Evolutionary conservation across 2,888 invertebrate genomes (phyloP).

Genomic region (Euclidia mi): DNA sequence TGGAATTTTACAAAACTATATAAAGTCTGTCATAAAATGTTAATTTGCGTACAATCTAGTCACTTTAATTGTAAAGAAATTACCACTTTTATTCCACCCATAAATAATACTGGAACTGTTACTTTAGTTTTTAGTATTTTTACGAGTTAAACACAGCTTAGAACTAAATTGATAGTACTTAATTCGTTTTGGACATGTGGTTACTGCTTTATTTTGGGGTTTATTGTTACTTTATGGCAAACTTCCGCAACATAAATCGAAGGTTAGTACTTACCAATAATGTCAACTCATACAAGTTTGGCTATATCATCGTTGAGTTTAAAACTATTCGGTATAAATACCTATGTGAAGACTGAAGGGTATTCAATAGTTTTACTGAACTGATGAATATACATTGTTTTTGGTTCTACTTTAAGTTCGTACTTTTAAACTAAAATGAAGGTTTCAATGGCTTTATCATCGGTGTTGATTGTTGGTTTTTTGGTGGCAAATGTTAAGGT

Average conservation of each 20-base stretch:
- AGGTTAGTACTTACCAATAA: conserved; percentile 36
- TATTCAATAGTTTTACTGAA: conserved; percentile 14
- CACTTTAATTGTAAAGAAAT: no score
- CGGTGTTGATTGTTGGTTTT: conserved; percentile 13
- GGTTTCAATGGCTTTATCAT: neutral
- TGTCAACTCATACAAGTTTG: conserved; percentile 28
- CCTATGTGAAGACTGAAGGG: neutral
- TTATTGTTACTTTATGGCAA: conserved; percentile 39
- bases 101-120: no score
- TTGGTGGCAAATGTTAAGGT: conserved; percentile 45
- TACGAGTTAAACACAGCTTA: no score
- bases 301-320: conserved; percentile 45
- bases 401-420: neutral
- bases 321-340: conserved; percentile 43
- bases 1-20: no score
- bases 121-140: no score
- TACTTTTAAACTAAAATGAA: conserved; percentile 8
- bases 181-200: conserved; percentile 32
- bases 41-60: no score
- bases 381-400: neutral
- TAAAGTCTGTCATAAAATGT: no score
- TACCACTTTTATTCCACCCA: no score
- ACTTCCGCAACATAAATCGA: conserved; percentile 49
- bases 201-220: conserved; percentile 10
- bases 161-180: conserved; percentile 9